These are phyloP conservation scores for Porphyrio hochstetteri DNA, from an alignment of 2,113 vertebrate genomes.

Conservation along the genomic window DNA sequence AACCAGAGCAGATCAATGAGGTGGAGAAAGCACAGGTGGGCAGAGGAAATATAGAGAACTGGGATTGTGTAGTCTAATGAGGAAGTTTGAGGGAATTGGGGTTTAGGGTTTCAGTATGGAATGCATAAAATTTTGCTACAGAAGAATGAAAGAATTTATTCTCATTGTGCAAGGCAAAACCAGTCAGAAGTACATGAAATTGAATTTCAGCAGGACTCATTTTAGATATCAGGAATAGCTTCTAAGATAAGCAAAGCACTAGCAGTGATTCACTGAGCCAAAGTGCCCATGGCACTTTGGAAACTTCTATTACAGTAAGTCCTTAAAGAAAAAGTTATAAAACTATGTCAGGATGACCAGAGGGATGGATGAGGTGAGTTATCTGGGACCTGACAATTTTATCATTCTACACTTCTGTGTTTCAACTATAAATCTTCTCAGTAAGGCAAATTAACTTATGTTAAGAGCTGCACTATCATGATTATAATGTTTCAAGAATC, in stretches of 20 bases:
- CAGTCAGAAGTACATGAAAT: not conserved
- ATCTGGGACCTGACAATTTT: not conserved
- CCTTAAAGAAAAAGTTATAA: not conserved
- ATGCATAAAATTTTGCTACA: not conserved
- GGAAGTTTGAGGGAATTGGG: not conserved
- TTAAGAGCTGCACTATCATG: not conserved
- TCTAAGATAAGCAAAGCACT: not conserved
- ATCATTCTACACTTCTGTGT: not conserved
- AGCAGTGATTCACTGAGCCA: not conserved
- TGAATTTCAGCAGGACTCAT: not conserved
- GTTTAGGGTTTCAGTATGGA: not conserved
- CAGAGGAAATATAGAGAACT: not conserved
- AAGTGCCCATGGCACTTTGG: not conserved
- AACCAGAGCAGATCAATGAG: not conserved
- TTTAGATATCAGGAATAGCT: not conserved
- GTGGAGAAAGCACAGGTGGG: accelerated
- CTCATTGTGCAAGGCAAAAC: not conserved
- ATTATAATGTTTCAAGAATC: not conserved
- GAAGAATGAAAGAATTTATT: not conserved
- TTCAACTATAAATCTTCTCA: not conserved
- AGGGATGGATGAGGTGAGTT: not conserved
- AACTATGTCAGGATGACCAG: not conserved
- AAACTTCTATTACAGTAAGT: not conserved
- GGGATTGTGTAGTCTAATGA: not conserved
- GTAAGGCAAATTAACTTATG: not conserved